These are phyloP conservation scores for Limenitis arthemis DNA, from an alignment of 2,888 invertebrate genomes.

Conservation along the genomic window DNA sequence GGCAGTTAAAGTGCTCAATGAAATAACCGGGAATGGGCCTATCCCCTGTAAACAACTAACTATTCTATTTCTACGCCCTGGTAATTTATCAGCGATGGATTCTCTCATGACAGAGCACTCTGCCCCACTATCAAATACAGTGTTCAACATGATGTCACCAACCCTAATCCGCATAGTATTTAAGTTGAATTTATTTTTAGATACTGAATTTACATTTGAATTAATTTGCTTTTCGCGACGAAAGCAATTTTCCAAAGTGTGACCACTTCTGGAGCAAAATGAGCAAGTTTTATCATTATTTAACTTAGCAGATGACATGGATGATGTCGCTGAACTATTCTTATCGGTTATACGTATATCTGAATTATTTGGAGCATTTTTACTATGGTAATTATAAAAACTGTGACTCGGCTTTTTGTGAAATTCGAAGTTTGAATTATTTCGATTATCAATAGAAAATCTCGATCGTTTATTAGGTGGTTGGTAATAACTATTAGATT, in stretches of 20 bases:
- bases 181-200: no score
- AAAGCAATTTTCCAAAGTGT: neutral
- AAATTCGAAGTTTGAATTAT: neutral
- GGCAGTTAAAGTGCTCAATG: neutral
- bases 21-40: conserved; percentile 12
- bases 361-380: no score
- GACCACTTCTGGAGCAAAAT: conserved; percentile 26
- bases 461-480: conserved; percentile 5
- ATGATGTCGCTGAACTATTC: neutral
- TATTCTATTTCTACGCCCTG: neutral
- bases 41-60: neutral
- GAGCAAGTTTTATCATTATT: conserved; percentile 9
- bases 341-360: neutral
- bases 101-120: neutral
- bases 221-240: no score
- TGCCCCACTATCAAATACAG: neutral
- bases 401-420: conserved; percentile 10
- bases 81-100: neutral
- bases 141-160: neutral
- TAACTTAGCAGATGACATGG: neutral
- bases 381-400: no score
- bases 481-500: neutral
- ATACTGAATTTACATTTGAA: no score
- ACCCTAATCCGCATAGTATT: neutral
- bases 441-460: neutral